These are phyloP conservation scores for Drosophila ustulata DNA, from an alignment of 2,888 invertebrate species.

Conservation along the genomic window DNA sequence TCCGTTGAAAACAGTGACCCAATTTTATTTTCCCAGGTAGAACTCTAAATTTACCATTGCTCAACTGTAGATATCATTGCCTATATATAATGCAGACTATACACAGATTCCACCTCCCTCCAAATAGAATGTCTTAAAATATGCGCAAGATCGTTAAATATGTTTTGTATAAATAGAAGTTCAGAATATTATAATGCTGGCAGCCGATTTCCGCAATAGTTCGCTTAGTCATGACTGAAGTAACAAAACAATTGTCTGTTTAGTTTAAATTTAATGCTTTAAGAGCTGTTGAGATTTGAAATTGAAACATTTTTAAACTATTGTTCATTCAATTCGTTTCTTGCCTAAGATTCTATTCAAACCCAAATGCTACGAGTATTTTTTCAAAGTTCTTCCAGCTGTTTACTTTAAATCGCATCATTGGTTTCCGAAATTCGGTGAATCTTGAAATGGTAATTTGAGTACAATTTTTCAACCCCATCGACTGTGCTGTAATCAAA, in stretches of 20 bases:
- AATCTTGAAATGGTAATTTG: neutral
- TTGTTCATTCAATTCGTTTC: too few species aligned
- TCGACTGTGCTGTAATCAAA: conserved; percentile 6
- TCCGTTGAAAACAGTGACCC: conserved; percentile 2
- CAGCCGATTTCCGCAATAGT: conserved; percentile 5
- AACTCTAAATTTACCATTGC: neutral
- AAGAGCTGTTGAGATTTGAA: neutral
- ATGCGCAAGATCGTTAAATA: conserved; percentile 14
- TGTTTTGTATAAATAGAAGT: conserved; percentile 27
- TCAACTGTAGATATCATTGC: neutral
- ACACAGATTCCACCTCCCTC: neutral
- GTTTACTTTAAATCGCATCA: neutral
- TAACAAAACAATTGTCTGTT: neutral
- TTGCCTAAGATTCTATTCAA: neutral
- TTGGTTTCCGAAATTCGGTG: neutral
- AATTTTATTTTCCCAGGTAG: conserved; percentile 12
- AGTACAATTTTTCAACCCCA: neutral
- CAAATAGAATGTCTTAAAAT: conserved; percentile 18
- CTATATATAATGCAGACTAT: neutral
- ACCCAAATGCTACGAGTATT: neutral
- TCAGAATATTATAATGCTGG: neutral
- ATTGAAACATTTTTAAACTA: too few species aligned
- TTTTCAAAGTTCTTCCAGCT: neutral
- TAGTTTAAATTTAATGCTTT: neutral
- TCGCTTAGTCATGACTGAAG: neutral